Base-by-base conservation (phyloP, 1,140 invertebrate species). In the Neuroterus valhalla region DNA sequence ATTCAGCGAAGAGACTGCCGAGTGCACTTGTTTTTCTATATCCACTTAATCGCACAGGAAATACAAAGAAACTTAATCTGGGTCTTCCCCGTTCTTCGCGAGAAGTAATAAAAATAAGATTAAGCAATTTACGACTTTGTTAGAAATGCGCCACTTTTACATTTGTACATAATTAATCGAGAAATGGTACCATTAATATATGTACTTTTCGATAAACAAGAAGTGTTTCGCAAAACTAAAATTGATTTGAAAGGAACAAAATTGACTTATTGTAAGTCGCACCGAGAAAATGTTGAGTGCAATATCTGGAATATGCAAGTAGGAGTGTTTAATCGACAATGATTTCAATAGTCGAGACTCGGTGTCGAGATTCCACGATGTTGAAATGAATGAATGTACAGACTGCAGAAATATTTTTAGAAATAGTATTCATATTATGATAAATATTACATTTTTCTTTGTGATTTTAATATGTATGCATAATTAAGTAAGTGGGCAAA, bases 121-220 rank as follows among this genome's bases (percentile, higher is more conserved):
- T 62, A 52, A 19, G 21, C 50, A 23, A 62, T 62, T 62, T 62
- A 62, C 55, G 26, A 62, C 15, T 62, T 62, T 62, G 55, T 62
- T 62, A 62, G 31, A 31, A 26, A 62, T 31, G 23, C 55, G 31
- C 31, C 55, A 62, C n/a, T 62, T 23, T 26, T 26, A 23, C 55
- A 62, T 62, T 62, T 62, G 55, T 62, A 62, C 31, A 62, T 62
- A 62, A 31, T 62, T 62, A 15, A 62, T 48, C n/a, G 46, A 48
- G n/a, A 48, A 19, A 17, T n/a, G 26, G 21, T 62, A 62, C 26
- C 26, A 12, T 26, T 62, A 31, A 52, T 12, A 11, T 21, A 21
- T 52, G 31, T 52, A 26, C 17, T 31, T 6, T 23, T 15, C 55
- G 31, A n/a, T 62, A 31, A 62, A 23, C 55, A 14, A 55, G 2